Evolutionary conservation across 1,140 invertebrate genomes (phyloP).

Genomic region (Nylanderia fulva): DNA sequence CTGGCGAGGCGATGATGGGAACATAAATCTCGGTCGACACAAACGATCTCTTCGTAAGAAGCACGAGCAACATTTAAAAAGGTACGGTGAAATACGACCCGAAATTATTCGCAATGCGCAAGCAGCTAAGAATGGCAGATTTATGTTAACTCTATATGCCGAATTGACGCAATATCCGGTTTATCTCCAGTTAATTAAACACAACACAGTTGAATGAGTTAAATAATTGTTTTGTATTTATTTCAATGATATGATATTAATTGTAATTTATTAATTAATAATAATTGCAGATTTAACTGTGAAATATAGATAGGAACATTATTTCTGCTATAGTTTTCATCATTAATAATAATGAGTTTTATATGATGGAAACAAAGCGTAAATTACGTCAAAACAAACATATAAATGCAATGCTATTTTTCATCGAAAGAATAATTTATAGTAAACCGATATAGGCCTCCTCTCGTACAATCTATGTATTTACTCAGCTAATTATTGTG

Average conservation of each 20-base stretch:
- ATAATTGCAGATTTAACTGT: background rate
- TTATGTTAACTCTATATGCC: constrained; percentile 29
- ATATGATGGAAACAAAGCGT: background rate
- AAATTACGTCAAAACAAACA: background rate
- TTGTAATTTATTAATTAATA: constrained; percentile 12
- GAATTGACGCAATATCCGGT: constrained; percentile 11
- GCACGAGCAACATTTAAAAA: constrained; percentile 53
- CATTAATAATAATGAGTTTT: background rate
- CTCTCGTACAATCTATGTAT: background rate
- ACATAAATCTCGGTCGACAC: constrained; percentile 49
- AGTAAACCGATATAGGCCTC: background rate
- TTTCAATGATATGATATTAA: background rate
- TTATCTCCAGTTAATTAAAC: constrained; percentile 33
- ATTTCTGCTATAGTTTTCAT: background rate
- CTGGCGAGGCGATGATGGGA: constrained; percentile 45
- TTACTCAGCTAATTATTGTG: background rate
- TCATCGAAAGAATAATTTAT: background rate
- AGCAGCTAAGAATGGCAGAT: background rate
- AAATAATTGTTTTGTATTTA: background rate
- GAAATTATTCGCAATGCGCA: constrained; percentile 38
- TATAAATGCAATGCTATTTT: background rate
- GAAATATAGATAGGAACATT: background rate
- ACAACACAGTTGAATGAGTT: background rate
- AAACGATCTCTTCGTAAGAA: constrained; percentile 52
- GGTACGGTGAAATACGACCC: constrained; percentile 22